Evolutionary conservation across 1,140 invertebrate genomes (phyloP).

Genomic region (Hestina assimilis): DNA sequence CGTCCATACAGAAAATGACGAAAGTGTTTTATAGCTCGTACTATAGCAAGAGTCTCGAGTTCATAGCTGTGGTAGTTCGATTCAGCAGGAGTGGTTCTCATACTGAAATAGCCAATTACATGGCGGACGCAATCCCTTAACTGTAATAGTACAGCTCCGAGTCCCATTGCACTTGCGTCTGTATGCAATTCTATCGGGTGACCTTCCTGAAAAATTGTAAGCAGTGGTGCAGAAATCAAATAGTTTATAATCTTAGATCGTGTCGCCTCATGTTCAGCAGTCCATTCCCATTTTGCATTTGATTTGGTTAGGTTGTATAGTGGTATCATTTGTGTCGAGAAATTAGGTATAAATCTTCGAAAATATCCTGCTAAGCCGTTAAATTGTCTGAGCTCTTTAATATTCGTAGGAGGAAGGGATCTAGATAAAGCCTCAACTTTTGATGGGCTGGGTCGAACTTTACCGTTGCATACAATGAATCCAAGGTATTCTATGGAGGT

Average conservation of each 20-base stretch:
- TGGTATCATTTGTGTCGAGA: slow-evolving; percentile 14
- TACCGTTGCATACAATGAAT: slow-evolving; percentile 28
- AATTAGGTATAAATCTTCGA: slow-evolving; percentile 25
- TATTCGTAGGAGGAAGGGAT: slow-evolving; percentile 21
- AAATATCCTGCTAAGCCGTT: slow-evolving; percentile 33
- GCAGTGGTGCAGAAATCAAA: slow-evolving; percentile 16
- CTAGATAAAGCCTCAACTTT: slow-evolving; percentile 37
- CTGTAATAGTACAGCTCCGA: slow-evolving; percentile 17
- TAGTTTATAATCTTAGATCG: too few relatives aligned
- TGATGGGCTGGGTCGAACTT: slow-evolving; percentile 38
- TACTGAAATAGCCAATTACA: slow-evolving; percentile 19
- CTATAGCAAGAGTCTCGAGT: slow-evolving; percentile 6
- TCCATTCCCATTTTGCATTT: too few relatives aligned
- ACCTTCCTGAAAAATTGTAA: slow-evolving; percentile 18
- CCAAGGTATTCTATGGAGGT: slow-evolving; percentile 43
- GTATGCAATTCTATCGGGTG: slow-evolving; percentile 22
- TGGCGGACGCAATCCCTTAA: neutral
- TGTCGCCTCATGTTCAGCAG: slow-evolving; percentile 13
- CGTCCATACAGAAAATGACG: too few relatives aligned
- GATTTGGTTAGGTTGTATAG: slow-evolving; percentile 5
- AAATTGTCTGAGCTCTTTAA: slow-evolving; percentile 29
- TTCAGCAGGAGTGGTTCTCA: slow-evolving; percentile 1
- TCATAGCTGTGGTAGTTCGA: slow-evolving; percentile 3
- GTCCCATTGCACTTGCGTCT: slow-evolving; percentile 22
- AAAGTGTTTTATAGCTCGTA: neutral